Conservation (phyloP, 2,113 vertebrate species). For the Corvus moneduloides region DNA sequence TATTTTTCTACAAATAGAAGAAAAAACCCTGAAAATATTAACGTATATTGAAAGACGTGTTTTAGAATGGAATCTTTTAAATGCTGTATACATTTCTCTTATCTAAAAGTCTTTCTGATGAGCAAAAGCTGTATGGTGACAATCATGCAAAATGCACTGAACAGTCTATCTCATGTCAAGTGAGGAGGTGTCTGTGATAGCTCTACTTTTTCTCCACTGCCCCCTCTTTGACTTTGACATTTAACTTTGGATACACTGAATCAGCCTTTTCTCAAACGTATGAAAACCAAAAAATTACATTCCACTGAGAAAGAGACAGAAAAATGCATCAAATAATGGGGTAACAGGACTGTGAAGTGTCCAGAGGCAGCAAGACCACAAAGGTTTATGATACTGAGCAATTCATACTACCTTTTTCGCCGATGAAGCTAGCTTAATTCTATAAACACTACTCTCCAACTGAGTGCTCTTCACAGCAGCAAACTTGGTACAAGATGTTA, state of each 20-base stretch:
- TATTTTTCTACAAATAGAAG: background rate
- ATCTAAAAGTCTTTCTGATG: background rate
- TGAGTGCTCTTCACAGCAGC: background rate
- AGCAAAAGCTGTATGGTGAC: background rate
- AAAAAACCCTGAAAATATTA: background rate
- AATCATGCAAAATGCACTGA: background rate
- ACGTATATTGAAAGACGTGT: background rate
- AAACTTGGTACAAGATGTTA: background rate
- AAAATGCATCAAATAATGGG: background rate
- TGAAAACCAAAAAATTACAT: background rate
- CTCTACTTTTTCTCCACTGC: background rate
- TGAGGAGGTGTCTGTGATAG: background rate
- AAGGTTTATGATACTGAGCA: background rate
- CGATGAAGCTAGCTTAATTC: background rate
- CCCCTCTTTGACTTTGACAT: background rate
- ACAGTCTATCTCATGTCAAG: background rate
- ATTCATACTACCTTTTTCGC: background rate
- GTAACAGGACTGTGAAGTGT: background rate
- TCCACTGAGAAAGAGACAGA: background rate
- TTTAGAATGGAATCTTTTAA: background rate
- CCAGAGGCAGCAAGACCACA: background rate
- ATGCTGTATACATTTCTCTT: background rate
- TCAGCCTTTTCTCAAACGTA: background rate
- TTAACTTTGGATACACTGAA: background rate
- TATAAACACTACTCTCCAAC: background rate